These are phyloP conservation scores for Drosophila melanica DNA, from an alignment of 1,140 invertebrate genomes.

Conservation along the genomic window DNA sequence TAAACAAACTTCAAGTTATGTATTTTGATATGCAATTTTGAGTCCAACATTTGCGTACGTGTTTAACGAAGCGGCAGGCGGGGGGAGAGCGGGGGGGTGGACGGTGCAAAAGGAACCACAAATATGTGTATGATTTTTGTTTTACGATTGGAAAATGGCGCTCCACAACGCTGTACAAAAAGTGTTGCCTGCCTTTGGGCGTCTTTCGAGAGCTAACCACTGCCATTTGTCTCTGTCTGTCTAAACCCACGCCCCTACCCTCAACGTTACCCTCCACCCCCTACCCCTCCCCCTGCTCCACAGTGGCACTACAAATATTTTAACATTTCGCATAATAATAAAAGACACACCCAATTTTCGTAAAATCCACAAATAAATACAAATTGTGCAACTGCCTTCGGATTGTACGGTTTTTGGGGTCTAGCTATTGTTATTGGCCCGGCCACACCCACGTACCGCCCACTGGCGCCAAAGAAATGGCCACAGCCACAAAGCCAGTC, in stretches of 20 bases:
- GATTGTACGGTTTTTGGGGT: neutral
- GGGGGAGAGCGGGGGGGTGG: too few relatives aligned
- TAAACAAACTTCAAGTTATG: conserved; percentile 59
- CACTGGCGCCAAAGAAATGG: conserved; percentile 60
- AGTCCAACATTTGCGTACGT: conserved; percentile 70
- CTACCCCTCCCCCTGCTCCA: neutral
- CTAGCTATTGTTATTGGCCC: conserved; percentile 18
- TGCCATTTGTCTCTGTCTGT: conserved; percentile 14
- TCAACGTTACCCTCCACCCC: too few relatives aligned
- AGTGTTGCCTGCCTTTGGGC: conserved; percentile 57
- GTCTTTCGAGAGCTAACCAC: conserved; percentile 11
- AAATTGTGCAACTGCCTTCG: conserved; percentile 53
- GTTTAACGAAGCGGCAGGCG: conserved; percentile 63
- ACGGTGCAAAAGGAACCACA: too few relatives aligned
- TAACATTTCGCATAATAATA: conserved; percentile 51
- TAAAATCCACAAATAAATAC: conserved; percentile 74
- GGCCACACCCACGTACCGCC: neutral
- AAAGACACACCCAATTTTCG: conserved; percentile 59
- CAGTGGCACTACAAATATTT: conserved; percentile 57
- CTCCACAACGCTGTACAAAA: conserved; percentile 38
- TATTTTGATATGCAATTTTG: conserved; percentile 57
- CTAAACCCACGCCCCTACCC: too few relatives aligned
- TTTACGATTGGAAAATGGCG: conserved; percentile 16
- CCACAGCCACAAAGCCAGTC: conserved; percentile 75
- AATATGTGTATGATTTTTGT: conserved; percentile 78